phyloP scores from a whole-genome alignment of 1,140 invertebrate species.

The Colletes latitarsis region DNA sequence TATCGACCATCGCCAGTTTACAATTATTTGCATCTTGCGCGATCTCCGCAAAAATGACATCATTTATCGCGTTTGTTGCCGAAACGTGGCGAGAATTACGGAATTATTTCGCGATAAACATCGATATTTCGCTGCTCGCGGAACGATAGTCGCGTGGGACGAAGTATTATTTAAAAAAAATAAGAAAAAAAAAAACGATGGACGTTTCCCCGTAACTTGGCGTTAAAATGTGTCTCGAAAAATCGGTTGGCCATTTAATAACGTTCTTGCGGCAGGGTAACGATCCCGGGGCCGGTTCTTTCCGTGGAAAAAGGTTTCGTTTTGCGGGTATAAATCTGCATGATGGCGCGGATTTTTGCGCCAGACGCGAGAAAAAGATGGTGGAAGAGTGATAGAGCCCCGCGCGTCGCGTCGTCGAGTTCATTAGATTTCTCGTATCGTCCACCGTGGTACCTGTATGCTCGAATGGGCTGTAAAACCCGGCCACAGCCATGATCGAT shows the following conservation, averaged over 20 bases:
- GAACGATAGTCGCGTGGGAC: background rate
- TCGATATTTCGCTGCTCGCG: no score
- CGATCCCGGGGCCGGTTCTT: background rate
- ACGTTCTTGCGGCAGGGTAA: constrained; percentile 17
- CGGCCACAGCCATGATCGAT: constrained; percentile 52
- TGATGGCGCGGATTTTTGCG: constrained; percentile 42
- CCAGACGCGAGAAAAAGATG: background rate
- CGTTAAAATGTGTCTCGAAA: background rate
- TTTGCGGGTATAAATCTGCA: constrained; percentile 46
- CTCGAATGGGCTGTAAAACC: constrained; percentile 41
- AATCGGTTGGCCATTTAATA: constrained; percentile 33
- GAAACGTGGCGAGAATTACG: no score
- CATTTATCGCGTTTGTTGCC: no score
- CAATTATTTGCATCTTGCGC: constrained; percentile 50
- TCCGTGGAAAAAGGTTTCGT: constrained; percentile 16
- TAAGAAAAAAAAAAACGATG: background rate
- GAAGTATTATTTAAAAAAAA: no score
- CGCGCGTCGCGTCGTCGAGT: constrained; percentile 36
- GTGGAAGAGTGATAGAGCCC: constrained; percentile 25
- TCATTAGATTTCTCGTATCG: constrained; percentile 61
- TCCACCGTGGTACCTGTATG: constrained; percentile 34
- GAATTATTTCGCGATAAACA: background rate
- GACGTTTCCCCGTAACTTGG: background rate
- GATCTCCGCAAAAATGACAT: background rate
- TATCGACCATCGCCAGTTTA: constrained; percentile 55